Evolutionary conservation across 2,113 vertebrate species (phyloP).

Genomic region (Edolisoma coerulescens): DNA sequence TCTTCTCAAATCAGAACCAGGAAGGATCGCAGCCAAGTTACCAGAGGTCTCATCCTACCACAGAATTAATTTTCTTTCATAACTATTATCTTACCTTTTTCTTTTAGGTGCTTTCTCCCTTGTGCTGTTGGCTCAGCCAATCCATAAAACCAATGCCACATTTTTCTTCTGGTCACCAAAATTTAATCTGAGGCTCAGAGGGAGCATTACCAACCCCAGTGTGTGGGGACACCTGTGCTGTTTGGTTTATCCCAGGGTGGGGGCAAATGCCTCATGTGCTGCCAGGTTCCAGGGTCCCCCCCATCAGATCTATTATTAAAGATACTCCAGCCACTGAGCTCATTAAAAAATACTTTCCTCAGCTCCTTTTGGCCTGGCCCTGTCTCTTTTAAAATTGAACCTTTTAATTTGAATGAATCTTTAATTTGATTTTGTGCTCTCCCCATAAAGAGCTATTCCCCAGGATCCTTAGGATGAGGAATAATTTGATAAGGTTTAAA

Average conservation of each 20-base stretch:
- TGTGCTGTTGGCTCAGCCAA: background rate
- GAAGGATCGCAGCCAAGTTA: background rate
- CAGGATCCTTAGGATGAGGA: background rate
- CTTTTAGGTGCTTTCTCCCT: background rate
- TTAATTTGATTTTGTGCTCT: constrained; percentile 53
- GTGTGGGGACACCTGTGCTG: background rate
- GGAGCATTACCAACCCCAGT: background rate
- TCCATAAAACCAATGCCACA: accelerated
- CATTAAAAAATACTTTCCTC: constrained; percentile 41
- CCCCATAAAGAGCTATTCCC: constrained; percentile 49
- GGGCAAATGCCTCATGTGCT: background rate
- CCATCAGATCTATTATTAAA: constrained; percentile 44
- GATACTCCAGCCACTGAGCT: constrained; percentile 17
- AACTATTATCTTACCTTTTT: background rate
- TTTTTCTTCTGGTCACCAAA: background rate
- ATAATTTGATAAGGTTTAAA: constrained; percentile 56
- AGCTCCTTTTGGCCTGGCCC: constrained; percentile 34
- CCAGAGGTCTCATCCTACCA: background rate
- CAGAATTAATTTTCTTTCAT: background rate
- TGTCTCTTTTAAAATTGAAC: constrained; percentile 48
- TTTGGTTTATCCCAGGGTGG: background rate
- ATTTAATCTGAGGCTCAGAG: background rate
- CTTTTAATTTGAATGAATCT: constrained; percentile 75
- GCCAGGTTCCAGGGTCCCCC: background rate
- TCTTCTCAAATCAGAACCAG: background rate